Percentiles rank a stretch among this genome's conserved stretches.
Evolutionary conservation across 2,113 vertebrate genomes (phyloP).

Genomic region (Eptesicus fuscus): DNA sequence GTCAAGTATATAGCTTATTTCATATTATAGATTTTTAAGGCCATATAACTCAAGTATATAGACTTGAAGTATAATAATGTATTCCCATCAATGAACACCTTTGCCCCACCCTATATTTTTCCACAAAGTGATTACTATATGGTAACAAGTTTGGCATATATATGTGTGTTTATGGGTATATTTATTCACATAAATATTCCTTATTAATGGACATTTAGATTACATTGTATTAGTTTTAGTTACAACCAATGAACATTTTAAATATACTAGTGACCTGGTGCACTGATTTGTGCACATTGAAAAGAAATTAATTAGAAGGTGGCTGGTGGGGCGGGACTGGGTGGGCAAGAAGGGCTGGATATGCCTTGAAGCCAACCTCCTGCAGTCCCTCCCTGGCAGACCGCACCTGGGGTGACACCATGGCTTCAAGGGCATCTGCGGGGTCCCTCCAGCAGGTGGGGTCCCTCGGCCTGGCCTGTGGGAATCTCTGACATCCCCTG

Average conservation of each 20-base stretch:
- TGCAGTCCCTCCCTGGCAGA: too few species aligned
- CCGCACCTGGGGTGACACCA: too few species aligned
- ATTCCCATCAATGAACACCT: not conserved
- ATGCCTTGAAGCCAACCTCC: too few species aligned
- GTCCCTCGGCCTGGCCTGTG: too few species aligned
- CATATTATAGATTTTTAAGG: not conserved
- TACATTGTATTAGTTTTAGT: not conserved
- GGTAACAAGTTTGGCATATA: not conserved
- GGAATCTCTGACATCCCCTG: too few species aligned
- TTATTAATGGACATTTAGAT: not conserved
- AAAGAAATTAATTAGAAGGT: too few species aligned
- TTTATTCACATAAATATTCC: not conserved
- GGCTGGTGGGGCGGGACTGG: too few species aligned
- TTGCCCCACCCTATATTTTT: not conserved
- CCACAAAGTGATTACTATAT: not conserved
- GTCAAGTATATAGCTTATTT: not conserved
- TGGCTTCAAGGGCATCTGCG: too few species aligned
- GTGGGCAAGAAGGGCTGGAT: too few species aligned
- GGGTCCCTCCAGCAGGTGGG: too few species aligned
- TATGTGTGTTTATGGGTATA: not conserved
- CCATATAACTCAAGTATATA: not conserved
- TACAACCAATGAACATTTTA: not conserved
- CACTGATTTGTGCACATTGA: too few species aligned
- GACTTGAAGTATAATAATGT: not conserved
- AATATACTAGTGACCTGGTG: not conserved